phyloP scores from a whole-genome alignment of 1,140 invertebrate species.

The Sycophila sp. region DNA sequence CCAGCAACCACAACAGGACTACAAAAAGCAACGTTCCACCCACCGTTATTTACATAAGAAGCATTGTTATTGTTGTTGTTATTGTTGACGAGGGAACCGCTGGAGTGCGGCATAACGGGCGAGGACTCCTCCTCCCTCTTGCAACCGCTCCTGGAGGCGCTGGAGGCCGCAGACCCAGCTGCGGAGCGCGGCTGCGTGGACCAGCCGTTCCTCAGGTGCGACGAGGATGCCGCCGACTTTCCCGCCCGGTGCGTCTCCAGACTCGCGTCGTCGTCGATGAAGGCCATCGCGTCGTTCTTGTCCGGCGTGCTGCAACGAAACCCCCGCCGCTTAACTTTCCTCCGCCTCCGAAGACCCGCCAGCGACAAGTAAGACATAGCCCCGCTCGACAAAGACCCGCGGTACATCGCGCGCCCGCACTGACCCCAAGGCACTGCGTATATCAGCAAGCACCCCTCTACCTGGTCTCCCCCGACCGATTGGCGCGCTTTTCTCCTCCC shows the following conservation, averaged over 20 bases:
- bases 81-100: conserved; percentile 48
- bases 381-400: too few relatives aligned
- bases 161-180: conserved; percentile 37
- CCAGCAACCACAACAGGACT: neutral
- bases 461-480: too few relatives aligned
- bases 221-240: too few relatives aligned
- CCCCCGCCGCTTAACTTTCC: too few relatives aligned
- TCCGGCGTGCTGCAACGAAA: conserved; percentile 63
- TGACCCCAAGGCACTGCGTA: too few relatives aligned
- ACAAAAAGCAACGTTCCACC: conserved; percentile 3
- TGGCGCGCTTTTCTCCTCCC: neutral
- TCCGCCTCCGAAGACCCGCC: too few relatives aligned
- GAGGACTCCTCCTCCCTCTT: conserved; percentile 13
- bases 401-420: too few relatives aligned
- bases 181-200: conserved; percentile 43
- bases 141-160: neutral
- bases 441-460: too few relatives aligned
- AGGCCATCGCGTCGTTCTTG: conserved; percentile 65
- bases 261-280: conserved; percentile 65
- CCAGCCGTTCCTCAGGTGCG: conserved; percentile 59
- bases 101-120: neutral
- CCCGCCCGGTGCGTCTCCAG: conserved; percentile 54
- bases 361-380: too few relatives aligned
- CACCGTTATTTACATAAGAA: conserved; percentile 46
- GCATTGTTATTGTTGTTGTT: conserved; percentile 66